Base-by-base conservation (phyloP, 2,797 vertebrate genomes). In the Melanotaenia trifasciata region DNA sequence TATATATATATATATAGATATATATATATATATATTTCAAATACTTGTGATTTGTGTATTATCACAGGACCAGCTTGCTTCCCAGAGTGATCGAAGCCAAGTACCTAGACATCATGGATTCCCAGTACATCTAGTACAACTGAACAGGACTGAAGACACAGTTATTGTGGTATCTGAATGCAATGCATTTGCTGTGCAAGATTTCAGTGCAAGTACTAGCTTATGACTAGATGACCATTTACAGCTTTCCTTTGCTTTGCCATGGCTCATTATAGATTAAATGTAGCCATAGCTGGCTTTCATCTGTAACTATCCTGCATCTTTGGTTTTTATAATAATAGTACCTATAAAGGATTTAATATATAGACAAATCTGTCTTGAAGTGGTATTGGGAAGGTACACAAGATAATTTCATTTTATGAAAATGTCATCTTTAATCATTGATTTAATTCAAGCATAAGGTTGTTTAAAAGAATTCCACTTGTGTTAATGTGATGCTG, bases 101-200 rank as follows among this genome's bases (percentile, higher is more conserved):
- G 70, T 98, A 98, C 77, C 90, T 99, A 90, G 96, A 98, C 33
- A 96, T 96, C 59, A 96, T 98, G 95, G 97, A 99, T 40, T 92
- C 96, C 0, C 96, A 98, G 81, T 93, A 97, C 85, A 93, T 93
- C 88, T 94, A 87, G 74, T 79, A 0, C 57, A 43, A 67, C 20
- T 18, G 11, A 66, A 26, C 28, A 40, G 18, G 32, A 51, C 50
- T 35, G 1, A 7, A 51, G 53, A 33, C 13, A 33, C 11, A 4
- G 12, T 54, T 14, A 59, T 30, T 62, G 50, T 64, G 61, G 9
- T 85, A 35, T 69, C 45, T 2, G 24, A 67, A 70, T 47, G 0
- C 65, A 78, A 80, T 59, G 68, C 64, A 62, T 73, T 73, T 70
- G 76, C 75, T 83, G 63, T 40, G 64, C 62, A 67, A 30, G 38